phyloP scores from a whole-genome alignment of 1,140 invertebrate genomes.

The Sinella curviseta region DNA sequence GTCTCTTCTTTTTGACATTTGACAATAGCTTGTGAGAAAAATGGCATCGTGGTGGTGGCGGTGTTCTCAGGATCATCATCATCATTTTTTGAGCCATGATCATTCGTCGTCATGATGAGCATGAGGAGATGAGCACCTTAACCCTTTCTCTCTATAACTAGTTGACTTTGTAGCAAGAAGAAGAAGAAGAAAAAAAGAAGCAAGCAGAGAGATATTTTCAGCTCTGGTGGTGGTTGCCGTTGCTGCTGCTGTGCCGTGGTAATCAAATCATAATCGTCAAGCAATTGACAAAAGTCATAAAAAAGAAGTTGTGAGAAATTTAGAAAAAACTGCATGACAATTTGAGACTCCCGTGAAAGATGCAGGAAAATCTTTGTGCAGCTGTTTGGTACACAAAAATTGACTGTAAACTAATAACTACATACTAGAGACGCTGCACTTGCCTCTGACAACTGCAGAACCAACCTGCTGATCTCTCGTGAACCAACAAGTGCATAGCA shows the following conservation, averaged over 20 bases:
- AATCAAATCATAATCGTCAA: constrained; percentile 7
- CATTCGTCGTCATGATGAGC: not conserved
- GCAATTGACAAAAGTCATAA: constrained; percentile 26
- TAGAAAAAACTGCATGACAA: not conserved
- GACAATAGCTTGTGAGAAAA: constrained; percentile 22
- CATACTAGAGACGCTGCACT: too few species aligned
- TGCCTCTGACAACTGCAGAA: too few species aligned
- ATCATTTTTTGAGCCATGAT: not conserved
- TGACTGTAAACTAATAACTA: too few species aligned
- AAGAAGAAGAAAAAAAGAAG: too few species aligned
- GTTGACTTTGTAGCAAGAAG: too few species aligned
- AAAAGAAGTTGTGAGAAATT: not conserved
- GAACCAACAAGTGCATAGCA: too few species aligned
- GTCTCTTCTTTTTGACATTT: constrained; percentile 22
- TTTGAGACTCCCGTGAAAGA: not conserved
- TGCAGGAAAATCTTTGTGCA: too few species aligned
- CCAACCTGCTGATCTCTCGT: too few species aligned
- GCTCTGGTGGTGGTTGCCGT: not conserved
- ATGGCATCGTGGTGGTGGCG: not conserved
- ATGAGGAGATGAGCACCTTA: not conserved
- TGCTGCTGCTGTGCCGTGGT: not conserved
- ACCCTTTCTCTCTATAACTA: too few species aligned
- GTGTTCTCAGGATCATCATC: not conserved
- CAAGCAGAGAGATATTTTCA: not conserved
- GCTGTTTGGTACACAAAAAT: too few species aligned